Base-by-base conservation (phyloP, 2,797 vertebrate genomes). In the Lacerta bilineata region DNA sequence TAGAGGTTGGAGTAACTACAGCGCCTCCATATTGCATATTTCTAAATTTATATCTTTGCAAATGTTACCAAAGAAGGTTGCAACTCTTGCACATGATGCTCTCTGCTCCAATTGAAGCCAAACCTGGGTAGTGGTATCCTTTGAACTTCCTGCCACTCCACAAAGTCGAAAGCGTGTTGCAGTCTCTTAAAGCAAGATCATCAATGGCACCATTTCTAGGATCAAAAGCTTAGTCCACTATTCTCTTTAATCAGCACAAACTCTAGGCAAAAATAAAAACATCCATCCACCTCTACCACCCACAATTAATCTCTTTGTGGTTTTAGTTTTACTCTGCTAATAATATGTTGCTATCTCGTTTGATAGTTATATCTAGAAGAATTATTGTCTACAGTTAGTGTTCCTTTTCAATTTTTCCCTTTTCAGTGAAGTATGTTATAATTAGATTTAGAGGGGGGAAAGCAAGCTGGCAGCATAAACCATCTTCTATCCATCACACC, bases 351-450 rank as follows among this genome's bases (percentile, higher is more conserved):
- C 9, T 80, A 33, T 7, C 8, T 7, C 78, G 1, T 2, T 25
- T 0, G 0, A 23, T 90, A 90, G 77, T n/a, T 18, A 66, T 3
- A 76, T 83, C 72, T 87, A 13, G 4, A 88, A 91, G 72, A 90
- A 43, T 29, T 39, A 1, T 4, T 78, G 23, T 87, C 83, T 90
- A 86, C 80, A 61, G 41, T 86, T 77, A 83, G 23, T n/a, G 72
- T 83, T n/a, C 84, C 85, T 50, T 84, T 85, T 15, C 11, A 36
- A 29, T 23, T 4, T 4, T 78, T 55, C 88, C 78, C 39, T 74
- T 74, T 81, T 81, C 41, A 72, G 55, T 43, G 23, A 80, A 39
- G 69, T 81, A 87, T 74, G 46, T 87, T 87, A 87, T 87, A 87
- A 81, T 87, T 87, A 87, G 55, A 81, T 9, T 81, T 50, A n/a